Evolutionary conservation across 2,113 vertebrate species (phyloP), one percentile per base, ranked within the genome.

Genomic region (Bolborhynchus lineola): DNA sequence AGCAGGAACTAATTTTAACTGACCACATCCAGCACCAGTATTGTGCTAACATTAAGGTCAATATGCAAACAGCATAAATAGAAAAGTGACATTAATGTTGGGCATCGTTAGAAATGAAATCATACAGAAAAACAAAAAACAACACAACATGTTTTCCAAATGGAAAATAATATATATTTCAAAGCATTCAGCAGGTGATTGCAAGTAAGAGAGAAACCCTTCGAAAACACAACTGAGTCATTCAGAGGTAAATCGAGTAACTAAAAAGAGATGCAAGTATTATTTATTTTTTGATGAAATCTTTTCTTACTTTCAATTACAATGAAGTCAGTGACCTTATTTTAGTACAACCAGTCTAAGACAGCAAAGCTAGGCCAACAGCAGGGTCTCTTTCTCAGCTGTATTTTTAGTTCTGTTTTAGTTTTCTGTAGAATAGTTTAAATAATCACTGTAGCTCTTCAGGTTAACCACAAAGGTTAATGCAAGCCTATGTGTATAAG

Each of bases 101-200:
- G 83, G 46, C 62, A 88, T 90, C 57, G 49, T 94, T 93, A 94
- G 72, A 72, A 91, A 65, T 71, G 5, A 93, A 93, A 87, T 29
- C 21, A 47, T 26, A 46, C 31, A 52, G 28, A 3, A 53, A 81
- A 89, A 71, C 86, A 53, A 35, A 13, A 16, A n/a, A 6, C 20
- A 47, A 65, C 10, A n/a, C 14, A 41, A 49, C 23, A 10, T 20
- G 13, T 49, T 96, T 94, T 91, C 39, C 53, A 88, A 94, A 82
- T 80, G 42, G 65, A 90, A 96, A 90, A 94, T 64, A 49, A 39
- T 16, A 29, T 49, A 4, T 28, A 44, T 70, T 95, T 95, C 53
- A 88, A 92, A 93, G 41, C 2, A 78, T 80, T 76, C 69, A 88
- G 28, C 60, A 90, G 47, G n/a, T 92, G 25, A 88, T 42, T 84